Evolutionary conservation across 2,888 invertebrate genomes (phyloP), one percentile per base, ranked within the genome.

Genomic region (Rotaria macrura): DNA sequence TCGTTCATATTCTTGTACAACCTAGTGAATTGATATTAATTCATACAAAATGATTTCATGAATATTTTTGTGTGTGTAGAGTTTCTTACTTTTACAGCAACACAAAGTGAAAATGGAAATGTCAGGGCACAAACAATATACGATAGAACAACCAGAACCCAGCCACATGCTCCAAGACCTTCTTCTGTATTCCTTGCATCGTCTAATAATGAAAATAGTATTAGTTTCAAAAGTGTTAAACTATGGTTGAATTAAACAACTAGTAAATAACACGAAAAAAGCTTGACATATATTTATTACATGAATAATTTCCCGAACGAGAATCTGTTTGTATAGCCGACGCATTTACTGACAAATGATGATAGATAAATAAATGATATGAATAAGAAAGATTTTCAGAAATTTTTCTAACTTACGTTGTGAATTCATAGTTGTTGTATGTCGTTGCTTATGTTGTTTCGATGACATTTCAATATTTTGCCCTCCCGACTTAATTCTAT

Each of bases 1-100:
- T 87, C 96, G 92, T 90, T 96, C 96, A 90, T 96, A 96, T 89
- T 96, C 94, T 91, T 95, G 96, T 89, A 96, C 95, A 38, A 86
- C 84, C 86, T 86, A 7, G 3, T 12, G 17, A 49, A 49, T 47
- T 47, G 14, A 47, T 47, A 47, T 47, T 12, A 47, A 12, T 47
- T 47, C 2, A 47, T 12, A 47, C 9, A 47, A 47, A 4, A 47
- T 47, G 9, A 9, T 47, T 47, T 47, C 14, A 12, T 14, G 47
- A 47, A n/a, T n/a, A n/a, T n/a, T n/a, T n/a, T n/a, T n/a, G n/a
- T n/a, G n/a, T n/a, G n/a, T n/a, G n/a, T n/a, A n/a, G n/a, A n/a
- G n/a, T n/a, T n/a, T n/a, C 47, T 83, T 72, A 85, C 85, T 40
- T 85, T 84, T 4, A 85, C 47, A 47, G 84, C 43, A n/a, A 85